These are phyloP conservation scores for Macrostomum lignano DNA, from an alignment of 1,140 invertebrate genomes.

Conservation along the genomic window DNA sequence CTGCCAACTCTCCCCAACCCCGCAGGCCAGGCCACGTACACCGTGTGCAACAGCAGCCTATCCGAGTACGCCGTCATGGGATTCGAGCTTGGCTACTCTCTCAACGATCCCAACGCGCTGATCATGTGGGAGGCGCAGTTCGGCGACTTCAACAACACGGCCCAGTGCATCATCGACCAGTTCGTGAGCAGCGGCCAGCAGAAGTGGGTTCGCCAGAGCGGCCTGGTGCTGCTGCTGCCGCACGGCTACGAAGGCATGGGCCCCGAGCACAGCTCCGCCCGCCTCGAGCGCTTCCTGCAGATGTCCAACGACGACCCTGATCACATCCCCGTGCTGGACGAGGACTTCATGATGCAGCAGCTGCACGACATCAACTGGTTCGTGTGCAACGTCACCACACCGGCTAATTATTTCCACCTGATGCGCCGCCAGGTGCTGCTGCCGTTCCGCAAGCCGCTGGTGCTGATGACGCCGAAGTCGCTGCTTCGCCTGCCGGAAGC, in stretches of 20 bases:
- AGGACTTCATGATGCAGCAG: conserved; percentile 72
- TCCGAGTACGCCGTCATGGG: conserved; percentile 67
- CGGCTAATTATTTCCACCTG: conserved; percentile 84
- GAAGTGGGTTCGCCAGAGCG: conserved; percentile 89
- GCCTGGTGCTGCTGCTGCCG: conserved; percentile 68
- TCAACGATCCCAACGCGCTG: conserved; percentile 87
- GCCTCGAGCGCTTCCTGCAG: conserved; percentile 79
- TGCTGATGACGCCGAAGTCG: conserved; percentile 88
- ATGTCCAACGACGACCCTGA: conserved; percentile 84
- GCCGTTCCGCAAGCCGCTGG: conserved; percentile 78
- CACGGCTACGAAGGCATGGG: conserved; percentile 98
- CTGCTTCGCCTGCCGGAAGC: conserved; percentile 74
- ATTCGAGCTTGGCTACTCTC: conserved; percentile 84
- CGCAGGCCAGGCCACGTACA: conserved; percentile 44
- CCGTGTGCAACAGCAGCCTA: conserved; percentile 78
- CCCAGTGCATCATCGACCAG: conserved; percentile 96
- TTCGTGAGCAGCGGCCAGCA: conserved; percentile 82
- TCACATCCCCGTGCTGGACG: conserved; percentile 50
- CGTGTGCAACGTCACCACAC: conserved; percentile 76
- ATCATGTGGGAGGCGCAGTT: conserved; percentile 96
- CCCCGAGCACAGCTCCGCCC: conserved; percentile 81
- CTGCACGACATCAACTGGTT: conserved; percentile 71
- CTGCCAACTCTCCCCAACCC: too few species aligned
- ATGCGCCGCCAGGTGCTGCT: conserved; percentile 70
- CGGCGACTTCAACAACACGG: conserved; percentile 94